These are phyloP conservation scores for Chrysina gloriosa DNA, from an alignment of 2,888 invertebrate species.

Conservation along the genomic window DNA sequence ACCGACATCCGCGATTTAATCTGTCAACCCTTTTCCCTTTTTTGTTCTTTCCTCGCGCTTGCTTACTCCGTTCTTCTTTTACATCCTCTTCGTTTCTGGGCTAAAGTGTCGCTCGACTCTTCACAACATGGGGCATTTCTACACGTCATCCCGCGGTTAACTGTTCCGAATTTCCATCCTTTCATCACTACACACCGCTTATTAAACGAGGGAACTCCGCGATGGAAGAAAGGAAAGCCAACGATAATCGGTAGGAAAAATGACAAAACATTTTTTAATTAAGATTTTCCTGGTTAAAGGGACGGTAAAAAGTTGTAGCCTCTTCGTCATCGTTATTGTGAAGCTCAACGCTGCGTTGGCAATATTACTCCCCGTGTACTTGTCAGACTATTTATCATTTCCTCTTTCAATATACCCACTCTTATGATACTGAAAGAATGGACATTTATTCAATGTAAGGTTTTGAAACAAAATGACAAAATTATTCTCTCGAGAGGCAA, in stretches of 20 bases:
- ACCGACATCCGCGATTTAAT: constrained; percentile 55
- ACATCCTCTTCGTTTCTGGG: neutral
- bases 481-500: no score
- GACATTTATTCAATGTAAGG: no score
- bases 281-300: constrained; percentile 22
- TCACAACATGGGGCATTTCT: constrained; percentile 11
- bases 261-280: constrained; percentile 38
- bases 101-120: constrained; percentile 16
- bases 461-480: no score
- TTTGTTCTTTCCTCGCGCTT: neutral
- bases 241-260: constrained; percentile 13
- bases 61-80: neutral
- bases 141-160: constrained; percentile 38
- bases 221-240: constrained; percentile 1
- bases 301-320: constrained; percentile 4
- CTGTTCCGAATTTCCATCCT: constrained; percentile 27
- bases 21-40: constrained; percentile 45
- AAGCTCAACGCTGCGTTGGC: constrained; percentile 8
- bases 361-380: constrained; percentile 34
- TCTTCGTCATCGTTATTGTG: constrained; percentile 14
- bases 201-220: constrained; percentile 28
- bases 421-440: no score
- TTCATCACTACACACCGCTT: constrained; percentile 27
- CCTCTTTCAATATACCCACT: constrained; percentile 31
- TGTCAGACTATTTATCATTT: constrained; percentile 37